phyloP scores from a whole-genome alignment of 2,888 invertebrate species.

The Nesidiocoris tenuis region DNA sequence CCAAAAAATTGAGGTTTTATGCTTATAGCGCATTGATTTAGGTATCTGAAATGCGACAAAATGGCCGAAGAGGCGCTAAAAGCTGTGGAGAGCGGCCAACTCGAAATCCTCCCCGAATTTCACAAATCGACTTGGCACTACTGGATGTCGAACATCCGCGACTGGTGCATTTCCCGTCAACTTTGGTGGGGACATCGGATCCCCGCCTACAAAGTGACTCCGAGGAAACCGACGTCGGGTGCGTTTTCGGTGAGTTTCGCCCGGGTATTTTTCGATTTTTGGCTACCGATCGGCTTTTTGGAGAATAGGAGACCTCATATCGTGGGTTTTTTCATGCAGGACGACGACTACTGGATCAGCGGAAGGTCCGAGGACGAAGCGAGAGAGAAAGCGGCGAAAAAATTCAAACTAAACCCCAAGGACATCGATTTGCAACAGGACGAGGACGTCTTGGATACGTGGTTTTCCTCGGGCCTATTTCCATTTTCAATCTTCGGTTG shows the following conservation, averaged over 20 bases:
- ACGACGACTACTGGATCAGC: conserved; percentile 63
- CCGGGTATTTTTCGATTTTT: background rate
- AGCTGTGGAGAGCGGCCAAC: conserved; percentile 73
- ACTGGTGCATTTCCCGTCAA: conserved; percentile 98
- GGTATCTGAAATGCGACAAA: conserved; percentile 81
- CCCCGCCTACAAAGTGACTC: conserved; percentile 81
- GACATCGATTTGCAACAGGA: conserved; percentile 70
- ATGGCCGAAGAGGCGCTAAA: conserved; percentile 86
- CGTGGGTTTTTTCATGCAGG: conserved; percentile 50
- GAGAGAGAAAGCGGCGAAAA: conserved; percentile 70
- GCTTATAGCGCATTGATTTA: too few relatives aligned
- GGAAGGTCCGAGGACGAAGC: conserved; percentile 70
- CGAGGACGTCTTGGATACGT: conserved; percentile 96
- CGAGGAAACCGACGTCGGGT: conserved; percentile 55
- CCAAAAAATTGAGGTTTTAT: too few relatives aligned
- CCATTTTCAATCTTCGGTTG: conserved; percentile 97
- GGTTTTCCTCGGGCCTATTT: conserved; percentile 97
- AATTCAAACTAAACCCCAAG: conserved; percentile 62
- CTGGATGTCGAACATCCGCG: conserved; percentile 95
- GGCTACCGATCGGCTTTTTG: too few relatives aligned
- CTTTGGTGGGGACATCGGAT: conserved; percentile 99
- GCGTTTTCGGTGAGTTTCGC: conserved; percentile 12
- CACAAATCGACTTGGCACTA: conserved; percentile 92
- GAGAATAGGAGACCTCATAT: background rate
- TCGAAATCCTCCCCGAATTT: conserved; percentile 86